Conservation (phyloP, 2,113 vertebrate species). For the Chunga burmeisteri region DNA sequence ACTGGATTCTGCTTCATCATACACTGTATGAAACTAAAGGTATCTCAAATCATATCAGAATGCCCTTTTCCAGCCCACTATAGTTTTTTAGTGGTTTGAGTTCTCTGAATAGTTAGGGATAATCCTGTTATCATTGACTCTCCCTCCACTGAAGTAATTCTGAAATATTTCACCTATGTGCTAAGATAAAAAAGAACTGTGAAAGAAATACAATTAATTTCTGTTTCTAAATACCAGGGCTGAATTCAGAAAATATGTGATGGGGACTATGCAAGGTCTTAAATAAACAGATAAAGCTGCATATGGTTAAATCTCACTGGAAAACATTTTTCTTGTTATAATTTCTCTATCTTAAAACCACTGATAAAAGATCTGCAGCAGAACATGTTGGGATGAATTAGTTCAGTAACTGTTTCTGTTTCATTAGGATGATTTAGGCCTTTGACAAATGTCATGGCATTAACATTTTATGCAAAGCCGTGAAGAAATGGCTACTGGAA, state of each 20-base stretch:
- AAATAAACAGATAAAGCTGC: neutral
- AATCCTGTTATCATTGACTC: neutral
- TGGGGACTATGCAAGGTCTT: neutral
- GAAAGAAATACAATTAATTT: neutral
- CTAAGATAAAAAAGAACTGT: neutral
- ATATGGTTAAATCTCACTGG: neutral
- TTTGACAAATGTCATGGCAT: slow-evolving; percentile 59
- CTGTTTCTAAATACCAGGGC: neutral
- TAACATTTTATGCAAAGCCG: slow-evolving; percentile 53
- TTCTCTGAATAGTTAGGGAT: neutral
- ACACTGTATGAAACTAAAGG: neutral
- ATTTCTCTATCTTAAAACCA: slow-evolving; percentile 34
- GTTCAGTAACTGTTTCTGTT: slow-evolving; percentile 23
- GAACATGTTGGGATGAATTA: slow-evolving; percentile 36
- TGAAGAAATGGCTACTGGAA: slow-evolving; percentile 45
- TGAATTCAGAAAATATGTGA: neutral
- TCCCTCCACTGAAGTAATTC: neutral
- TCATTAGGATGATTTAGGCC: slow-evolving; percentile 66
- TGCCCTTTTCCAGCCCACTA: neutral
- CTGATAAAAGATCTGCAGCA: slow-evolving; percentile 1
- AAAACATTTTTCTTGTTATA: neutral
- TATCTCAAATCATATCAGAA: neutral
- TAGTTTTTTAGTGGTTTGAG: neutral
- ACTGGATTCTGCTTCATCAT: neutral
- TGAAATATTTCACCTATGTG: neutral